Base-by-base conservation (phyloP, 2,888 invertebrate genomes). In the Liopterus haemorrhoidalis region DNA sequence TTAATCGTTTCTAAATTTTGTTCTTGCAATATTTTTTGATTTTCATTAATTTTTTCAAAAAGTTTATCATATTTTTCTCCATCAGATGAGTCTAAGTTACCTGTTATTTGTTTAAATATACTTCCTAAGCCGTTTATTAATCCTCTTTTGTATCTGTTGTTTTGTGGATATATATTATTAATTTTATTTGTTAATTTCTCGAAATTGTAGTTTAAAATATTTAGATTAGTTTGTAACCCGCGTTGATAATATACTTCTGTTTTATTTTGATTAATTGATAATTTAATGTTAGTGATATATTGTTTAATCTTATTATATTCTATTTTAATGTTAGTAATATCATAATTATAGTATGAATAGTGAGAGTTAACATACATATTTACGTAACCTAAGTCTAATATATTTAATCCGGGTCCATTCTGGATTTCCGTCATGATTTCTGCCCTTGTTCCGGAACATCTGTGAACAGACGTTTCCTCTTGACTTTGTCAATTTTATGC, bases 41-140 rank as follows among this genome's bases (percentile, higher is more conserved):
- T 28, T 28, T 28, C 11, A n/a, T 28, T 6, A n/a, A 28, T 28
- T 11, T 28, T 28, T 28, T 28, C 28, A 28, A 28, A 28, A 5
- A 28, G 11, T 11, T 28, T 8, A 8, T 28, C 28, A 11, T 28
- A 28, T 8, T 12, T 8, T 28, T 28, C 28, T 8, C 9, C 28
- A 11, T 28, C 28, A n/a, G 6, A 12, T 28, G 28, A 28, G 11
- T 28, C 28, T 11, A 28, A 28, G 11, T 28, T 28, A 8, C 28
- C 28, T 5, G 28, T 28, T 8, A 28, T 28, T n/a, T 5, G 5
- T 28, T 28, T 28, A 8, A 28, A n/a, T 28, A 28, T 28, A 12
- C 11, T 28, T n/a, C 28, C 28, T 28, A 28, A 11, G 5, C 28
- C 28, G 11, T 28, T 28, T 28, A 28, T 28, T 28, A 28, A 11